These are phyloP conservation scores for Rhynchopsitta pachyrhyncha DNA, from an alignment of 2,113 vertebrate genomes.

Conservation along the genomic window DNA sequence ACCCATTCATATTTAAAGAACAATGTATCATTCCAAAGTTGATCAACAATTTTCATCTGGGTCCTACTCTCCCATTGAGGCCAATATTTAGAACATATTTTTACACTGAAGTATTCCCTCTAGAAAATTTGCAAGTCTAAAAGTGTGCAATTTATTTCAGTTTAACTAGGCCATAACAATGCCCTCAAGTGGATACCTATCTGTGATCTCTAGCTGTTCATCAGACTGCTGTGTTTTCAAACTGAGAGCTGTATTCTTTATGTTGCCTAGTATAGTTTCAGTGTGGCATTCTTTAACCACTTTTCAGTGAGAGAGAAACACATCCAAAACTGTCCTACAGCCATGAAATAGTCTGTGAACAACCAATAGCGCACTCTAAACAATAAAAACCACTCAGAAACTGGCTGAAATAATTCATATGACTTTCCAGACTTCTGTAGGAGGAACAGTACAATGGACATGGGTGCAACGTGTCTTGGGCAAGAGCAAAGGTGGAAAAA, in stretches of 20 bases:
- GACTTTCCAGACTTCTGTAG: background rate
- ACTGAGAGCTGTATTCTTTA: background rate
- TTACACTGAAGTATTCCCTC: slow-evolving; percentile 47
- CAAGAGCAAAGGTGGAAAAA: background rate
- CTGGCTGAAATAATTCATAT: background rate
- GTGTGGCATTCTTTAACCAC: background rate
- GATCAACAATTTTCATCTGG: slow-evolving; percentile 37
- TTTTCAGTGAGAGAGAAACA: background rate
- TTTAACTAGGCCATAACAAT: slow-evolving; percentile 58
- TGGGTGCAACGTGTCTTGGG: accelerated
- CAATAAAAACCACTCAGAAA: background rate
- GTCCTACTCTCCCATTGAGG: slow-evolving; percentile 39
- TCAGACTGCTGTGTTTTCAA: background rate
- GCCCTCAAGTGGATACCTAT: slow-evolving; percentile 44
- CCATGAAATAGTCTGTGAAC: background rate
- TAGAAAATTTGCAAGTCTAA: slow-evolving; percentile 49
- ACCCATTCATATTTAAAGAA: slow-evolving; percentile 55
- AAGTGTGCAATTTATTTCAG: slow-evolving; percentile 55
- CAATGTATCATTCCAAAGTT: slow-evolving; percentile 44
- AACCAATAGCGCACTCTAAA: accelerated
- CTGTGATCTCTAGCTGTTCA: slow-evolving; percentile 44
- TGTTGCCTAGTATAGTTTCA: background rate
- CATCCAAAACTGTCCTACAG: background rate
- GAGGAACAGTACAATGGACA: background rate
- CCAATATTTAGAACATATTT: slow-evolving; percentile 52